Conservation (phyloP, 2,797 vertebrate species). For the Aviceda cuculoides region DNA sequence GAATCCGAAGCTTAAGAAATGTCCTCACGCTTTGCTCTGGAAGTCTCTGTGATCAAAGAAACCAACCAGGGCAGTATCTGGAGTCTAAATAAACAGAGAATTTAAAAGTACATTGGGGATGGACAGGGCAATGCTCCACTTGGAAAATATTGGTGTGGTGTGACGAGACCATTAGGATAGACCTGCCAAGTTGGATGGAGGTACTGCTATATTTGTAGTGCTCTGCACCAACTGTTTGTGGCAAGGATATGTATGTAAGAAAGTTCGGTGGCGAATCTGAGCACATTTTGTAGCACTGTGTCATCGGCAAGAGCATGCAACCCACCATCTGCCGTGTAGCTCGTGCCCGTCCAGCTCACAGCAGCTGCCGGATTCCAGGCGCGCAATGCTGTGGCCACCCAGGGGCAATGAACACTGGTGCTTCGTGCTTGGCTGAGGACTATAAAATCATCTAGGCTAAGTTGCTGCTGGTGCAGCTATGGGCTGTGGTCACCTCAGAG, state of each 20-base stretch:
- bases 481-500: neutral
- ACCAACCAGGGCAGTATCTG: accelerated
- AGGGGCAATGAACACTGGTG: neutral
- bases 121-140: neutral
- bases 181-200: neutral
- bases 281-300: neutral
- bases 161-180: accelerated
- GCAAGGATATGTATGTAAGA: neutral
- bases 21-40: neutral
- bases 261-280: neutral
- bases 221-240: neutral
- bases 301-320: neutral
- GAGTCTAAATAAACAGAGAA: neutral
- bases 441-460: neutral
- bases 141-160: accelerated
- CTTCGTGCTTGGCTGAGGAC: neutral
- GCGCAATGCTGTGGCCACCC: accelerated
- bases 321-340: neutral
- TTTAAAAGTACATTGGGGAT: neutral
- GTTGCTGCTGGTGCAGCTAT: neutral
- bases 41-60: neutral
- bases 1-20: neutral
- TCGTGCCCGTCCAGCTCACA: neutral
- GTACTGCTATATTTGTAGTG: neutral
- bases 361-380: constrained; percentile 19